Percentiles rank a stretch among this genome's conserved stretches.
Evolutionary conservation across 2,797 vertebrate species (phyloP).

Genomic region (Phataginus tetradactyla): DNA sequence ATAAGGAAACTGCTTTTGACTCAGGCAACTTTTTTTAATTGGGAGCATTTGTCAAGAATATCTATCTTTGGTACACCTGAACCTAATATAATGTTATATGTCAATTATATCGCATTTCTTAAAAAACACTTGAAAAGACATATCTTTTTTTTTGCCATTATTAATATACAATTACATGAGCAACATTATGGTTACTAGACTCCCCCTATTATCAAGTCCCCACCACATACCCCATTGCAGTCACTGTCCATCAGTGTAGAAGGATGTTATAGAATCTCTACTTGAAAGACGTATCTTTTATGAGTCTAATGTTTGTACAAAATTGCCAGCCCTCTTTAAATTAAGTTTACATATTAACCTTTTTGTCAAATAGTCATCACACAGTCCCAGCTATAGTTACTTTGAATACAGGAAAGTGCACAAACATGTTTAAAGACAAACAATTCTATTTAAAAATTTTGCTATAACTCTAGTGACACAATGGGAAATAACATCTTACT

Average conservation of each 20-base stretch:
- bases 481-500: background rate
- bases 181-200: no score
- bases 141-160: no score
- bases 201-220: no score
- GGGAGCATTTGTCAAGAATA: background rate
- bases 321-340: background rate
- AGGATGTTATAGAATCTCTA: no score
- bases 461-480: background rate
- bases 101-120: background rate
- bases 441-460: background rate
- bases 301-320: background rate
- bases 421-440: background rate
- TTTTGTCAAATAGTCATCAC: background rate
- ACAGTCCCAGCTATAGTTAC: background rate
- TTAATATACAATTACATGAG: no score
- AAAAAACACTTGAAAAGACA: background rate
- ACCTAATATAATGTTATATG: background rate
- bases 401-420: background rate
- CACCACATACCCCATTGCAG: no score
- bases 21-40: background rate
- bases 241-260: no score
- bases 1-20: background rate
- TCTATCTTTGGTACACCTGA: background rate
- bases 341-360: slow-evolving; percentile 12
- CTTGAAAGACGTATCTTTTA: background rate